Conservation (phyloP, 2,797 vertebrate genomes). For the Sphenopsis melanotis region DNA sequence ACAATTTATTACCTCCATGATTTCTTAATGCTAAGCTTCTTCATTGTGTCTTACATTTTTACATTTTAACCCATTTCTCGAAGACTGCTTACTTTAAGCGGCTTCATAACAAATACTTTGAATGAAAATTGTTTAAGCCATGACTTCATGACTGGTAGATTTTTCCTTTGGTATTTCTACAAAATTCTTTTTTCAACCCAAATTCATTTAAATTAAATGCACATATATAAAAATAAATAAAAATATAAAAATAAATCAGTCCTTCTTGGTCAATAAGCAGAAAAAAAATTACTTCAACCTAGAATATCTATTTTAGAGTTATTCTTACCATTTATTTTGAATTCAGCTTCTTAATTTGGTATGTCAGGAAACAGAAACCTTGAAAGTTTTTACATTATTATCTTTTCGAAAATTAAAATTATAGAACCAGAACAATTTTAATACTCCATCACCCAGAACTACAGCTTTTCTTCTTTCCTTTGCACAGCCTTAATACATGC, state of each 20-base stretch:
- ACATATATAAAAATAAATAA: background rate
- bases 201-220: background rate
- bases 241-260: background rate
- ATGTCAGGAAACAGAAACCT: background rate
- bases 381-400: background rate
- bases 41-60: too few species aligned
- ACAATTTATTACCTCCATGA: too few species aligned
- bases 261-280: rapidly evolving
- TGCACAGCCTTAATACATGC: background rate
- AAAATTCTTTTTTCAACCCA: background rate
- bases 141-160: background rate
- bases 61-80: too few species aligned
- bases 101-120: background rate
- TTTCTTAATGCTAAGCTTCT: too few species aligned
- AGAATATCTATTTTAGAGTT: background rate
- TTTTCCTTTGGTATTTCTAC: background rate
- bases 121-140: background rate
- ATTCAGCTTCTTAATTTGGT: background rate
- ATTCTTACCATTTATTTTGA: background rate
- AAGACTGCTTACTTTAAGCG: too few species aligned
- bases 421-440: background rate
- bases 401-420: background rate
- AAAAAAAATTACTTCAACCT: background rate
- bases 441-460: background rate
- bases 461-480: background rate